Base-by-base conservation (phyloP, 2,797 vertebrate genomes). In the Acanthurus leucopareius region DNA sequence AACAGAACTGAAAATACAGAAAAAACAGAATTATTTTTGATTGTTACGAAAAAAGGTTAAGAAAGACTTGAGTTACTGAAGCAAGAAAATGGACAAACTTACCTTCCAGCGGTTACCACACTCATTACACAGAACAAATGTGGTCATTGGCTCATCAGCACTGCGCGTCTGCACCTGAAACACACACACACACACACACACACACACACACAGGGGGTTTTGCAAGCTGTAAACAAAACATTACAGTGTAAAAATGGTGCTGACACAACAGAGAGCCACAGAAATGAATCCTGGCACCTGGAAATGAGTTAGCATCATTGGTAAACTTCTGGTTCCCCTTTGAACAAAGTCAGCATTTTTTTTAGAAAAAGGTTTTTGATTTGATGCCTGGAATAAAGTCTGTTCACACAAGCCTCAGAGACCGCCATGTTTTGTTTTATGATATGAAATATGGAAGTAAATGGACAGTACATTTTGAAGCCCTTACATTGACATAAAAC, bases 81-180 rank as follows among this genome's bases (percentile, higher is more conserved):
- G 59, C n/a, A 20, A 54, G 15, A 9, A 3, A 2, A 42, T 25
- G 38, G 19, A 20, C 35, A 52, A 16, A 59, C 96, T 71, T 80
- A 99, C 98, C 97, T 99, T 99, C 98, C 98, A 99, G 91, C 98
- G 97, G 91, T 99, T 97, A 47, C 98, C 98, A 7, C 98, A 99
- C 77, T 99, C 98, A 1, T 99, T 99, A 91, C 98, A 99, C 78
- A 99, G 91, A 88, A 97, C 97, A 44, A 99, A 99, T 0, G 98
- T 99, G 8, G 98, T 99, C 98, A 99, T 99, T 47, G 98, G 98
- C 89, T 99, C 98, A 5, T 99, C 98, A 0, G 98, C 98, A 0
- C 98, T 99, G 63, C 98, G 97, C 0, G 98, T 99, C 93, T 99
- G 98, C 76, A 99, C 97, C 98, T 99, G 73, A 48, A 79, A 86